Evolutionary conservation across 2,888 invertebrate genomes (phyloP).

Genomic region (Bombylius major): DNA sequence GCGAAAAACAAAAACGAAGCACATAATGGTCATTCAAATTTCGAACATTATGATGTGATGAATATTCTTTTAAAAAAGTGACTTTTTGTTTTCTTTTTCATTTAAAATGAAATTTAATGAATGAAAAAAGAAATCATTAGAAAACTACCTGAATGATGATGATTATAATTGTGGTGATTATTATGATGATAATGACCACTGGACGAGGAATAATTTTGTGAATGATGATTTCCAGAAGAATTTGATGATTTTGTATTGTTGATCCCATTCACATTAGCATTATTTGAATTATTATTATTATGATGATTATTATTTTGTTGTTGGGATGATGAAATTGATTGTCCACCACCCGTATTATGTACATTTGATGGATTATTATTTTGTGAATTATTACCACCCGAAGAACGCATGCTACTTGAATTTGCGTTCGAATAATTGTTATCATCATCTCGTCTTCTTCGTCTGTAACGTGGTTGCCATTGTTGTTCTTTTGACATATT

Average conservation of each 20-base stretch:
- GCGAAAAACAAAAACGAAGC: too few relatives aligned
- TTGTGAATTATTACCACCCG: constrained; percentile 2
- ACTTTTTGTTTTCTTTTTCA: not conserved
- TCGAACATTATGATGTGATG: too few relatives aligned
- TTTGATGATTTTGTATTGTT: constrained; percentile 1
- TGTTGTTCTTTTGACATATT: constrained; percentile 30
- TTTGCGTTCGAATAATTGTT: constrained; percentile 1
- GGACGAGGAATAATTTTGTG: constrained; percentile 3
- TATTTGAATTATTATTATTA: constrained; percentile 3
- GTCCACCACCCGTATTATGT: not conserved
- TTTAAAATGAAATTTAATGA: not conserved
- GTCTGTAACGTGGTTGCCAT: constrained; percentile 35
- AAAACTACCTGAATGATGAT: constrained; percentile 12
- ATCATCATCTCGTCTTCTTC: constrained; percentile 36
- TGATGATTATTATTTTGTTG: constrained; percentile 1
- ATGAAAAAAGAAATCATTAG: not conserved
- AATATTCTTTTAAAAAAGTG: too few relatives aligned
- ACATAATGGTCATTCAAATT: too few relatives aligned
- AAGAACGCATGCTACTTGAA: not conserved
- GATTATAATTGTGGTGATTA: constrained; percentile 10
- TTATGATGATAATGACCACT: constrained; percentile 4
- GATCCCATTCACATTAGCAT: not conserved
- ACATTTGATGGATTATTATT: not conserved
- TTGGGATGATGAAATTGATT: not conserved
- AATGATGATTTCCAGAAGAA: not conserved